Percentiles rank a stretch among this genome's conserved stretches.
phyloP scores from a whole-genome alignment of 2,888 invertebrate species.

The Drosophila neotestacea region DNA sequence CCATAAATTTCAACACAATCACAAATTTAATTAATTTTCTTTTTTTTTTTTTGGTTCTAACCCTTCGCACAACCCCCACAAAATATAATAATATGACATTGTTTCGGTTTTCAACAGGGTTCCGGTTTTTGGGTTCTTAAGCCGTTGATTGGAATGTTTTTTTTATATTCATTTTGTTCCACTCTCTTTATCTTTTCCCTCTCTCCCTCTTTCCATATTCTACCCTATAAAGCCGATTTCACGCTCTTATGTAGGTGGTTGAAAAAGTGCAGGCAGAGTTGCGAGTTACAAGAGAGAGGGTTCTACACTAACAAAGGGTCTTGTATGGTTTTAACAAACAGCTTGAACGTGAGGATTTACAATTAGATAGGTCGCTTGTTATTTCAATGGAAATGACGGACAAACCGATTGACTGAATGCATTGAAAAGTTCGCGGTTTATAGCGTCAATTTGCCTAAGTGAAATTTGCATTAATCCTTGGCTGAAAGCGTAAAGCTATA shows the following conservation, averaged over 20 bases:
- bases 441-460: conserved; percentile 71
- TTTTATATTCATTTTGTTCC: conserved; percentile 25
- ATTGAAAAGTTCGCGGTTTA: conserved; percentile 63
- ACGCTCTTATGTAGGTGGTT: conserved; percentile 68
- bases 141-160: conserved; percentile 80
- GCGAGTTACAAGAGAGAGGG: conserved; percentile 21
- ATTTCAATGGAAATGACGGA: conserved; percentile 21
- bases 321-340: conserved; percentile 50
- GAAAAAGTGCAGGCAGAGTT: conserved; percentile 37
- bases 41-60: conserved; percentile 33
- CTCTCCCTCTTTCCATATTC: conserved; percentile 1
- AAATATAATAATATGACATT: conserved; percentile 41
- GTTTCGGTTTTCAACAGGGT: conserved; percentile 56
- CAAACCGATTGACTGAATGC: conserved; percentile 24
- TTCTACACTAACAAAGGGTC: conserved; percentile 42
- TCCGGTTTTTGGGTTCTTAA: conserved; percentile 52
- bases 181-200: conserved; percentile 12
- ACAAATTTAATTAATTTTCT: conserved; percentile 75
- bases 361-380: conserved; percentile 69
- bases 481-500: conserved; percentile 29
- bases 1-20: conserved; percentile 74
- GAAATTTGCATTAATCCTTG: conserved; percentile 77
- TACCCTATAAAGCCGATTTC: conserved; percentile 66
- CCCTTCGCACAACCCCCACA: conserved; percentile 53
- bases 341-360: conserved; percentile 70